Conservation (phyloP, 2,113 vertebrate species). For the Sterrhoptilus dennistouni region DNA sequence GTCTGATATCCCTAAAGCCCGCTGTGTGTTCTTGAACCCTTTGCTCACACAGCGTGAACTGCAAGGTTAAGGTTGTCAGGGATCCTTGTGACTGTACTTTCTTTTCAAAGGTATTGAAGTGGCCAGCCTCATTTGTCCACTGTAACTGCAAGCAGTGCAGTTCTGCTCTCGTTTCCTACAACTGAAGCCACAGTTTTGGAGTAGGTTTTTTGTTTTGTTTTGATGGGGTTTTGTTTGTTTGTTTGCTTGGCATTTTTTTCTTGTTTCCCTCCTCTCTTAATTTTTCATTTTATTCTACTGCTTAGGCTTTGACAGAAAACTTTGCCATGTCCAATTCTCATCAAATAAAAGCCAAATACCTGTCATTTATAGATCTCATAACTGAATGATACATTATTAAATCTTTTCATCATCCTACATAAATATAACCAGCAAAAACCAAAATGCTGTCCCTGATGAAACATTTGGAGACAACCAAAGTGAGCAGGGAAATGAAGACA, state of each 20-base stretch:
- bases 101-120: neutral
- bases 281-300: neutral
- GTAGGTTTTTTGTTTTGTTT: neutral
- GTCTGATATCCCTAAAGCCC: neutral
- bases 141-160: neutral
- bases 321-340: neutral
- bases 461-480: neutral
- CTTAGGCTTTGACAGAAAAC: neutral
- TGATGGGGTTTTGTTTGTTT: too few relatives aligned
- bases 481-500: neutral
- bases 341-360: neutral
- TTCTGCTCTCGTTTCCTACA: neutral
- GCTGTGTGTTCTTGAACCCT: neutral
- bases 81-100: neutral
- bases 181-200: neutral
- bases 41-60: neutral
- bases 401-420: neutral
- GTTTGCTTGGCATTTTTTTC: accelerated
- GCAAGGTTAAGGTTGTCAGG: neutral
- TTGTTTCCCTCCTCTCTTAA: neutral
- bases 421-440: neutral
- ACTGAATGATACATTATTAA: neutral
- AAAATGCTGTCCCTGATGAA: neutral
- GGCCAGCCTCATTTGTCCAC: neutral
- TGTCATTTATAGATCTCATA: neutral